Evolutionary conservation across 2,113 vertebrate species (phyloP), one percentile per base, ranked within the genome.

Genomic region (Saguinus imperator): DNA sequence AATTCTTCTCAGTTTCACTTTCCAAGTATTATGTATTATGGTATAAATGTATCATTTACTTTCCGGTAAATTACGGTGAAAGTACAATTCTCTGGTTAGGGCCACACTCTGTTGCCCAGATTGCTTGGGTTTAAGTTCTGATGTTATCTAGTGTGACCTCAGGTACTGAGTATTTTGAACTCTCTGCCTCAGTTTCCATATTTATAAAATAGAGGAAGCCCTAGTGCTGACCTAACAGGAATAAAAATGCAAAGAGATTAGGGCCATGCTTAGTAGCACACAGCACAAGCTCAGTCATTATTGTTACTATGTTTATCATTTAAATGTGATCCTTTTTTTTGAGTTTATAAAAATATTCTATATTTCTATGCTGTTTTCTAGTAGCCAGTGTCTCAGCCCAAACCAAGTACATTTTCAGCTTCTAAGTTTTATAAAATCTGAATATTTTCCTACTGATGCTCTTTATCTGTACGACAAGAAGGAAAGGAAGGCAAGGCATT

Each of bases 281-380:
- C 37, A 72, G 14, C 84, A 61, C 10, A 84, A 64, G 23, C 20
- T 84, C 57, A 76, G 5, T 72, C 37, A 55, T 21, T 86, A 58
- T 66, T 76, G 2, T 89, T 80, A 55, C 3, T 64, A 43, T 7
- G 18, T 75, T 94, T 90, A 75, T 76, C 64, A 80, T 81, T 79
- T 32, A 73, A 86, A 57, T 68, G 55, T 73, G 52, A 80, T 58
- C 43, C 50, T 85, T 80, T 85, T 79, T 40, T 52, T 18, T 6
- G 20, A 80, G 23, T 64, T 82, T 89, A 73, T 45, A 68, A 40
- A 85, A 92, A 48, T 88, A n/a, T 84, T 86, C 45, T 10, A 0
- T 91, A 64, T 68, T 50, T 87, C 64, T 97, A 2, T 92, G 37
- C n/a, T 89, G 16, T 92, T 52, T 87, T 84, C 64, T 79, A 86